Evolutionary conservation across 2,888 invertebrate species (phyloP), one percentile per base, ranked within the genome.

Genomic region (Drosophila austrosaltans): DNA sequence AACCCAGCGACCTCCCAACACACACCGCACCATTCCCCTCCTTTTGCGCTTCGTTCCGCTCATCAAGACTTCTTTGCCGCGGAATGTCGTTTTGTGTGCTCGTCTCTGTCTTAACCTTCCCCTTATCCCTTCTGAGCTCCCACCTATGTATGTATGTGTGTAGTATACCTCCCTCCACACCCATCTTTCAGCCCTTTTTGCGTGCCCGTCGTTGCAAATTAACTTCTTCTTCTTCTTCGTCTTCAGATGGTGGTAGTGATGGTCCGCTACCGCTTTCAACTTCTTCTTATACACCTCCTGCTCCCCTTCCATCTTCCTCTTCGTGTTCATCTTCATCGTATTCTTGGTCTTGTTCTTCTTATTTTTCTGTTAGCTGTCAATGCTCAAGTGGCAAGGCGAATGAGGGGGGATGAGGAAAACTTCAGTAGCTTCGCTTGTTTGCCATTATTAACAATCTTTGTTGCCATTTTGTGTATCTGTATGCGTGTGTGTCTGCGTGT

Each of bases 361-460:
- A 36, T 36, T 36, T 36, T 48, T 22, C 48, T 58, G 56, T 60
- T 57, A 61, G 72, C 77, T 66, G 75, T 75, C 75, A 76, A 75
- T 76, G 77, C 63, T 75, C 70, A 63, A 72, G 72, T 72, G 72
- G 70, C 72, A 48, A 58, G 69, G 69, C 59, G 36, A 65, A 59
- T 53, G 61, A 72, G 72, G 75, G 61, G 32, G 32, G 32, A 6
- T 3, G 32, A 4, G 30, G 6, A 60, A 61, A 72, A 69, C 72
- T 72, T 75, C 76, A 75, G 74, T 80, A 78, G 87, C 78, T 78
- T 59, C 76, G 84, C 88, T 82, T 89, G 84, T 87, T 87, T 80
- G 78, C 81, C 89, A 85, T 89, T 85, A 85, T 89, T 85, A 85
- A 85, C 89, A 85, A 85, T 85, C 89, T 89, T 83, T 85, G 86